Evolutionary conservation across 2,797 vertebrate species (phyloP), one percentile per base, ranked within the genome.

Genomic region (Aythya fuligula): DNA sequence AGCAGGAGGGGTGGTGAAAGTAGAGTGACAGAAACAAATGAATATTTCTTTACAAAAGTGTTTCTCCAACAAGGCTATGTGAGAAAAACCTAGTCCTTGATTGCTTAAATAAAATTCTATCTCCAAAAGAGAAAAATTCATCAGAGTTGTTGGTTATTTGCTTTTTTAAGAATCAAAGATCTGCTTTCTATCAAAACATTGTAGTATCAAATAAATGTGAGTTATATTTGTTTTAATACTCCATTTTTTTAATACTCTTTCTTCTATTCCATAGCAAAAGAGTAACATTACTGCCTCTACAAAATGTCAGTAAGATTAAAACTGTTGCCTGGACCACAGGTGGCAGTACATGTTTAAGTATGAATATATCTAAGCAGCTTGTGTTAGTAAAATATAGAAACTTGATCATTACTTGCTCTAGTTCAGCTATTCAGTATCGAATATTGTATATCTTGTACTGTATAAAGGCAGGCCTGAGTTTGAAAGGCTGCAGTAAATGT

Each of bases 281-380:
- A 64, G 13, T n/a, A n/a, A 11, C 6, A 13, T 38, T 83, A 8
- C 13, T 82, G 16, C 1, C 2, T 73, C 19, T 80, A 76, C 34
- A 60, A 70, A 77, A 11, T 13, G 54, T 34, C 9, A 47, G 19
- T 27, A 22, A 39, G n/a, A 28, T 95, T 75, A 53, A 69, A 77
- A 66, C 49, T 72, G 62, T 66, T 93, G 58, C 76, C 67, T 92
- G 70, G 66, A 90, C 90, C 87, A 92, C 89, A 96, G 92, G 78
- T 93, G 89, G 90, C 89, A 92, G 84, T 90, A 58, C 74, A 11
- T 71, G 67, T 95, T 92, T 96, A 89, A 70, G 57, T 90, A 79
- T 91, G 49, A 85, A 69, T 30, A 24, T 28, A 65, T 53, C 17
- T 77, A 39, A 85, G 38, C 47, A 73, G 27, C 66, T 80, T 56